phyloP scores from a whole-genome alignment of 2,113 vertebrate genomes.

The Prinia subflava region DNA sequence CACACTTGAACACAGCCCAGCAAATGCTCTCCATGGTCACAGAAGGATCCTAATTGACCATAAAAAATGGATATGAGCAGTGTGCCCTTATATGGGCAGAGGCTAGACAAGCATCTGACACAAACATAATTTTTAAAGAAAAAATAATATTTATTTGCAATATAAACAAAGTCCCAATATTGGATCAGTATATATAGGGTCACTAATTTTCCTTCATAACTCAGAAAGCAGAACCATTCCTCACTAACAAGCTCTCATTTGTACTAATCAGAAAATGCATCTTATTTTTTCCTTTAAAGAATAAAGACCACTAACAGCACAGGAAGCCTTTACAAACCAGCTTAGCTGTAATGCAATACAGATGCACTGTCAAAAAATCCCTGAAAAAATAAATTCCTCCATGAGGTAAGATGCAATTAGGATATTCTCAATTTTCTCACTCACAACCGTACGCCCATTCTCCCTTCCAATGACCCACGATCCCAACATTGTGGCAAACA shows the following conservation, averaged over 20 bases:
- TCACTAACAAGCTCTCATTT: conserved; percentile 83
- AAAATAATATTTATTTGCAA: conserved; percentile 99
- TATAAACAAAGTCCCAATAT: conserved; percentile 97
- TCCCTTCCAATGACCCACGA: conserved; percentile 60
- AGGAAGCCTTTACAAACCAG: conserved; percentile 85
- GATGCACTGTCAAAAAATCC: conserved; percentile 91
- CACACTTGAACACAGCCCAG: conserved; percentile 27
- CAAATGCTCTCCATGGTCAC: conserved; percentile 28
- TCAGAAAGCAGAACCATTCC: conserved; percentile 87
- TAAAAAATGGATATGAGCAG: neutral
- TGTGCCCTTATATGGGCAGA: neutral
- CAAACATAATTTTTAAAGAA: conserved; percentile 83
- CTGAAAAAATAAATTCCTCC: conserved; percentile 88
- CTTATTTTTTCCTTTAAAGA: conserved; percentile 69
- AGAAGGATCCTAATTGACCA: neutral
- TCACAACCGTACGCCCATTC: neutral
- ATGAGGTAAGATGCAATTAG: conserved; percentile 89
- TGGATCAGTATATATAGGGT: conserved; percentile 84
- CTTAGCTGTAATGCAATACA: conserved; percentile 87
- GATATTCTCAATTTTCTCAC: conserved; percentile 58
- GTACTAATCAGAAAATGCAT: conserved; percentile 83
- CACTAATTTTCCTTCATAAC: conserved; percentile 91
- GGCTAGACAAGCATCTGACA: conserved; percentile 49
- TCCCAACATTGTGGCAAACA: conserved; percentile 56
- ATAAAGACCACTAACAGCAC: conserved; percentile 82